These are phyloP conservation scores for Mastomys coucha DNA, from an alignment of 2,113 vertebrate species.

Conservation along the genomic window DNA sequence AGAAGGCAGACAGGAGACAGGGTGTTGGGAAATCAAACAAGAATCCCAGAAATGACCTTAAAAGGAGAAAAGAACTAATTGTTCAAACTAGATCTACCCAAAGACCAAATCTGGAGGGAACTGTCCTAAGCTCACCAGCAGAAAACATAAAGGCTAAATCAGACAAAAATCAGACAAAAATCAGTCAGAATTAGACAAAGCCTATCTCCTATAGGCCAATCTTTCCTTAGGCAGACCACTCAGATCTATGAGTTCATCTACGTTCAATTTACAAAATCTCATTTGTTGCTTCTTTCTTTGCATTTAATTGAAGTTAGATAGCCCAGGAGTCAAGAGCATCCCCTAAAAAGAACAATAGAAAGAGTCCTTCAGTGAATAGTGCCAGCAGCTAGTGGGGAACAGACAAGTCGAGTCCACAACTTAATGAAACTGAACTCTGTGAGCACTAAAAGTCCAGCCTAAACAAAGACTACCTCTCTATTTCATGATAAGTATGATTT, in stretches of 20 bases:
- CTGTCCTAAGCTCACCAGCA: too few relatives aligned
- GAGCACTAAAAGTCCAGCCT: neutral
- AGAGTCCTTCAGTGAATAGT: neutral
- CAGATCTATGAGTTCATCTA: neutral
- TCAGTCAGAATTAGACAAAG: neutral
- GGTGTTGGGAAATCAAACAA: neutral
- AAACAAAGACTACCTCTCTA: neutral
- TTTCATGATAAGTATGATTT: neutral
- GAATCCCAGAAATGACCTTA: neutral
- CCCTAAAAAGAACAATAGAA: neutral
- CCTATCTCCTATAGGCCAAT: too few relatives aligned
- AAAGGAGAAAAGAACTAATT: neutral
- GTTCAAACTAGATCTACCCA: neutral
- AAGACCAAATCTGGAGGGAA: neutral
- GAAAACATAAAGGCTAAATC: neutral
- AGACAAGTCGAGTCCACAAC: neutral
- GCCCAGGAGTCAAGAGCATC: neutral
- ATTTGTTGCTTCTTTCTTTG: neutral
- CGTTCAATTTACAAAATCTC: neutral
- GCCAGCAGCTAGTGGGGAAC: neutral
- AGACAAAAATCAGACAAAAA: neutral
- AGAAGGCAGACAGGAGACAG: neutral
- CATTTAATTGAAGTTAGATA: neutral
- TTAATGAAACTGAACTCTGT: neutral
- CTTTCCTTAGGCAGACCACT: too few relatives aligned